Percentiles rank a stretch among this genome's conserved stretches.
These are phyloP conservation scores for Natrix natrix DNA, from an alignment of 2,797 vertebrate genomes.

Conservation along the genomic window DNA sequence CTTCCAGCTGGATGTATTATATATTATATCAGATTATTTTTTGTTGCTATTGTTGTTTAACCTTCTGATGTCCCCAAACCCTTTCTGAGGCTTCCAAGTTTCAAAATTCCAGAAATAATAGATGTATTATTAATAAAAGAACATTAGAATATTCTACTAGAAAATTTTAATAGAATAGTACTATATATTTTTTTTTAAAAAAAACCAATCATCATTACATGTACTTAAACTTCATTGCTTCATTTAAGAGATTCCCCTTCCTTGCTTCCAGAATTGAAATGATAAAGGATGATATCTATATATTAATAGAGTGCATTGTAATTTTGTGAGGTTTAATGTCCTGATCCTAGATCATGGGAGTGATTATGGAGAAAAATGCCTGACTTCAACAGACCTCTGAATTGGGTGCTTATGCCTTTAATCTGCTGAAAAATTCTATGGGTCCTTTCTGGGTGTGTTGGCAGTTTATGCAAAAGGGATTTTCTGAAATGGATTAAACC, in stretches of 20 bases:
- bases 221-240: not conserved
- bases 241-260: not conserved
- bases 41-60: not conserved
- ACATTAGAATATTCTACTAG: slow-evolving; percentile 33
- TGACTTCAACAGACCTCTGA: slow-evolving; percentile 44
- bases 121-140: slow-evolving; percentile 34
- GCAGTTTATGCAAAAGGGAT: slow-evolving; percentile 55
- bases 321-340: slow-evolving; percentile 1
- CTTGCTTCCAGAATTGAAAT: slow-evolving; percentile 1
- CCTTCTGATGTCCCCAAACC: not conserved
- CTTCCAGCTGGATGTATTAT: not conserved
- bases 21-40: not conserved
- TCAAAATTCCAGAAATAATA: slow-evolving; percentile 42
- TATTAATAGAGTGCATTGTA: slow-evolving; percentile 27
- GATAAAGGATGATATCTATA: slow-evolving; percentile 11
- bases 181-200: slow-evolving; percentile 17
- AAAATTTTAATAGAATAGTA: slow-evolving; percentile 34
- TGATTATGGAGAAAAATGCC: slow-evolving; percentile 16
- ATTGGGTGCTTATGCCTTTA: slow-evolving; percentile 41
- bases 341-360: slow-evolving; percentile 34
- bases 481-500: slow-evolving; percentile 65
- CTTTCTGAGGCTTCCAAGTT: not conserved
- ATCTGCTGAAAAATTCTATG: slow-evolving; percentile 38
- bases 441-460: slow-evolving; percentile 58
- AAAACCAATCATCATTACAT: not conserved